These are phyloP conservation scores for Cantharis rustica DNA, from an alignment of 2,888 invertebrate species.

Conservation along the genomic window DNA sequence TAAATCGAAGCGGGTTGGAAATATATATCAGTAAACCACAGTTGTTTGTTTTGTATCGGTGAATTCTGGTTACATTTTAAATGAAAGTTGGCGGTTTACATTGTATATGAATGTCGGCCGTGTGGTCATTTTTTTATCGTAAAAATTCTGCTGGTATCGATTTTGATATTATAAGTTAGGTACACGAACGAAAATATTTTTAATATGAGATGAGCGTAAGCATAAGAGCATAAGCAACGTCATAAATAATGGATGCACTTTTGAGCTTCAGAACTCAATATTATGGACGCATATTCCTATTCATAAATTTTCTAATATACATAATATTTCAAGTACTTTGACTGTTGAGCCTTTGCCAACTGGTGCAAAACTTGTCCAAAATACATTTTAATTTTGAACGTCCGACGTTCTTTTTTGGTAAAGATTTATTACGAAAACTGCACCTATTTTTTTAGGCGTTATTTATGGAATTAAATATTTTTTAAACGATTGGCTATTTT, in stretches of 20 bases:
- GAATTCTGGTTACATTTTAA: background rate
- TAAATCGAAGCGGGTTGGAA: background rate
- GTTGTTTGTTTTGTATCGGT: background rate
- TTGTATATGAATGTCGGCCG: background rate
- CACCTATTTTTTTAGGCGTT: background rate
- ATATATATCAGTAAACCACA: background rate
- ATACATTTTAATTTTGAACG: background rate
- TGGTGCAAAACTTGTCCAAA: conserved; percentile 3
- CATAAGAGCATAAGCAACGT: background rate
- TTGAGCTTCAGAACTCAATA: background rate
- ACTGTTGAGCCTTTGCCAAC: background rate
- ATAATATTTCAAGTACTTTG: conserved; percentile 13
- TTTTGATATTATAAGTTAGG: background rate
- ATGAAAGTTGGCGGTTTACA: background rate
- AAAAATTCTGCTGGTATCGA: background rate
- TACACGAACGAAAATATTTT: background rate
- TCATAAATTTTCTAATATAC: background rate
- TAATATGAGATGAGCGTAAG: background rate
- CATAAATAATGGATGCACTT: background rate
- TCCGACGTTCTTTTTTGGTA: background rate
- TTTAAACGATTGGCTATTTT: background rate
- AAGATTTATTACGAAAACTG: background rate
- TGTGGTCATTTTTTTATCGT: background rate
- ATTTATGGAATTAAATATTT: background rate
- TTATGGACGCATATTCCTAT: background rate